Evolutionary conservation across 2,888 invertebrate species (phyloP), one percentile per base, ranked within the genome.

Genomic region (Sinhomidia bicolor): DNA sequence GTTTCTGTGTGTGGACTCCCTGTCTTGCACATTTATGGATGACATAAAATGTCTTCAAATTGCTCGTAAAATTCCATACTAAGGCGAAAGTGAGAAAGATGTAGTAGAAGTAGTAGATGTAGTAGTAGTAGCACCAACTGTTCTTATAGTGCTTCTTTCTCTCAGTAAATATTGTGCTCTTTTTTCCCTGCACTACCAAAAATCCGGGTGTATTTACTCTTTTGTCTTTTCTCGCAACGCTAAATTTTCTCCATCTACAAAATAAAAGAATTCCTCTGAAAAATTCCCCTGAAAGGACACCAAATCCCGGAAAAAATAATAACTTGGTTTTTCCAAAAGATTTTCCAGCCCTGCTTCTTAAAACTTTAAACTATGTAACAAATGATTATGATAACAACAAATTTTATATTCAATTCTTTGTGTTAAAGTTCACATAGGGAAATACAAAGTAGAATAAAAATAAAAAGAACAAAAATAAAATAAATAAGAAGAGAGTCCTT

Each of bases 11-110:
- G 65, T 23, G 32, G 65, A 65, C 36, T 32, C 32, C n/a, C 62
- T 62, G 32, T 62, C 32, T 51, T 47, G 76, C 17, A 76, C 68
- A 32, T 74, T 84, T 84, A 74, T 84, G 41, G 74, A 23, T 1
- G n/a, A 20, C 57, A 68, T 60, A 89, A 89, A 79, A 79, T 68
- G 79, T 68, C 57, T 86, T 83, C 78, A 86, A 86, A 86, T 89
- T 79, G 86, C 26, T 86, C 83, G 83, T 89, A 89, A 89, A 89
- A 83, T 57, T 84, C 29, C 51, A 84, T 57, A 57, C 80, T 44
- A 76, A 76, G n/a, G 76, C n/a, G 62, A 80, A 80, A 76, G 71
- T 44, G 44, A 71, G 12, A 71, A n/a, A n/a, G n/a, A n/a, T n/a
- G n/a, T n/a, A n/a, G n/a, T n/a, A n/a, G n/a, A n/a, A n/a, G n/a